phyloP scores from a whole-genome alignment of 1,140 invertebrate genomes.

The Apis dorsata region DNA sequence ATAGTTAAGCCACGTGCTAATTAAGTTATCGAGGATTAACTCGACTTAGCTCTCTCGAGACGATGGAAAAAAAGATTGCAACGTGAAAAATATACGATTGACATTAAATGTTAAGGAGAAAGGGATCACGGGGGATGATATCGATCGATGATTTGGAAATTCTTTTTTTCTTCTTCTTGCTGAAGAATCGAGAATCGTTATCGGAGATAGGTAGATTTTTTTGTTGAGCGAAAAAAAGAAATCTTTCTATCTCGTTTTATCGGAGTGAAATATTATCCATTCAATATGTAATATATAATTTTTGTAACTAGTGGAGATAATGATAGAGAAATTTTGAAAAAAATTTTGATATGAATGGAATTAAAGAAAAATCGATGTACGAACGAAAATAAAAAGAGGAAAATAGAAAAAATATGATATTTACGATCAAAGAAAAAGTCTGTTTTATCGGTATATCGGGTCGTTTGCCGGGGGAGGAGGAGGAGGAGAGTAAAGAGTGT shows the following conservation, averaged over 20 bases:
- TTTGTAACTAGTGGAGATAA: too few relatives aligned
- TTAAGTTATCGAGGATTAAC: slow-evolving; percentile 1
- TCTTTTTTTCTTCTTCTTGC: background rate
- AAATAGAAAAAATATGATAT: background rate
- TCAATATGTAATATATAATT: too few relatives aligned
- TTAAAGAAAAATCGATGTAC: too few relatives aligned
- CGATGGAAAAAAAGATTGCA: too few relatives aligned
- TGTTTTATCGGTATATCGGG: background rate
- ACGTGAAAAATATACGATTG: background rate
- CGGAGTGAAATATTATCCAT: too few relatives aligned
- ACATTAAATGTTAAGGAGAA: background rate
- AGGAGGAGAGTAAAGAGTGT: background rate
- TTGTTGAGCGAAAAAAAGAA: background rate
- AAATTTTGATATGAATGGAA: background rate
- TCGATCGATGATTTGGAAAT: background rate
- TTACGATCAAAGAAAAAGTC: background rate
- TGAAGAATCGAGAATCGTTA: too few relatives aligned
- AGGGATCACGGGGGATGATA: background rate
- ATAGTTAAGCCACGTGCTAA: background rate
- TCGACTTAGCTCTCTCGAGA: too few relatives aligned
- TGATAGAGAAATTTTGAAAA: too few relatives aligned
- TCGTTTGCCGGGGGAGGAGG: background rate
- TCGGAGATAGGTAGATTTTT: too few relatives aligned
- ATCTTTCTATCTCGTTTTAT: background rate
- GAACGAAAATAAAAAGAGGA: background rate